A percentile compares a stretch with the other conserved stretches of the same genome.
phyloP scores from a whole-genome alignment of 2,797 vertebrate genomes.

The Eleutherodactylus coqui region DNA sequence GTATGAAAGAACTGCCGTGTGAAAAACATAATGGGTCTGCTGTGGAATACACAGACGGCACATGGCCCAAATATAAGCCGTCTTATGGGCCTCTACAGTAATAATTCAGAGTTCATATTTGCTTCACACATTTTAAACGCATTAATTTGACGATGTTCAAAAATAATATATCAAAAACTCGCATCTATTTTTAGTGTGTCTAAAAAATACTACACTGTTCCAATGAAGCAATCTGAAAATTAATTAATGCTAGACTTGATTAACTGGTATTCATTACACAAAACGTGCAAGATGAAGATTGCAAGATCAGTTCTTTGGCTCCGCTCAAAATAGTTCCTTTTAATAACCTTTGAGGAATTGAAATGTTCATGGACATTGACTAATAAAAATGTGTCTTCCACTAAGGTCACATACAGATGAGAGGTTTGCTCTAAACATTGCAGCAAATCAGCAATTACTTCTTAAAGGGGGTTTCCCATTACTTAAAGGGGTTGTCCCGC shows the following conservation, averaged over 20 bases:
- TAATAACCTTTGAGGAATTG: constrained; percentile 24
- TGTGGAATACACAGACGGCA: too few species aligned
- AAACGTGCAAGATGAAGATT: constrained; percentile 23
- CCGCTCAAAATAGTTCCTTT: background rate
- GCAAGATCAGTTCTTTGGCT: constrained; percentile 13
- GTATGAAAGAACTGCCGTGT: too few species aligned
- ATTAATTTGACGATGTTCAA: background rate
- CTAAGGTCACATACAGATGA: background rate
- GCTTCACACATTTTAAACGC: background rate
- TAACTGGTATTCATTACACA: constrained; percentile 32
- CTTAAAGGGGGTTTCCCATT: too few species aligned
- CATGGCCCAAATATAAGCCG: too few species aligned
- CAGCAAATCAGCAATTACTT: background rate
- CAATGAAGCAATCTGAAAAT: constrained; percentile 22
- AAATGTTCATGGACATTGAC: background rate
- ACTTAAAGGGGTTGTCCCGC: too few species aligned
- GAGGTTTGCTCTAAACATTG: background rate
- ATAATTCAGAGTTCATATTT: background rate
- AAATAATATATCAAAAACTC: background rate
- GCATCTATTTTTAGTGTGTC: constrained; percentile 16
- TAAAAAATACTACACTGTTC: background rate
- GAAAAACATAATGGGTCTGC: too few species aligned
- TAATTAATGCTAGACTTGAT: constrained; percentile 34
- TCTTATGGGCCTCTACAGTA: too few species aligned
- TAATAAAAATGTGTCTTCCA: background rate